Conservation (phyloP, 23 tunicate species). For the Trididemnum miniatum region DNA sequence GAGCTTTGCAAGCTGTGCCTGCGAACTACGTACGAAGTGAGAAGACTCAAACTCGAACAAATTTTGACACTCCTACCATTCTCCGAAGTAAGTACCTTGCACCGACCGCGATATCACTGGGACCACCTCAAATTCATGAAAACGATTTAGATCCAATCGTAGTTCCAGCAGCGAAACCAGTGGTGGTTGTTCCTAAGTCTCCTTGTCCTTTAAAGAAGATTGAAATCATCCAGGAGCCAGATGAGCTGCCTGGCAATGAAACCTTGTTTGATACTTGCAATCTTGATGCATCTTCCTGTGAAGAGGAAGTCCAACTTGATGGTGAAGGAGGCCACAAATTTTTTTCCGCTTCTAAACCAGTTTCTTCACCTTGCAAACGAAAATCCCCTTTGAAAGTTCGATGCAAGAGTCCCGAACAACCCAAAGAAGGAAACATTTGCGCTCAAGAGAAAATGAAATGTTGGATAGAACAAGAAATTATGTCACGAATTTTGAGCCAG, state of each 20-base stretch:
- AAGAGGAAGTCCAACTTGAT: neutral
- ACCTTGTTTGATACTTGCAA: neutral
- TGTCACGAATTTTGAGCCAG: conserved; percentile 71
- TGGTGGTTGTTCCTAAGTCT: conserved; percentile 17
- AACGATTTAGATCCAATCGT: conserved; percentile 47
- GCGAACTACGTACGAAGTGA: conserved; percentile 51
- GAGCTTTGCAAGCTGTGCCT: conserved; percentile 66
- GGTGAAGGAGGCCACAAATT: neutral
- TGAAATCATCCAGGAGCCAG: neutral
- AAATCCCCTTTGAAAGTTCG: neutral
- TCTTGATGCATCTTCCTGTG: neutral
- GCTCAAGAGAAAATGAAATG: conserved; percentile 26
- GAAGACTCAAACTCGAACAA: conserved; percentile 39
- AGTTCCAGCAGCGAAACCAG: conserved; percentile 27
- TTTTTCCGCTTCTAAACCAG: neutral
- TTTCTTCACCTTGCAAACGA: neutral
- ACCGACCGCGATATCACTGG: conserved; percentile 68
- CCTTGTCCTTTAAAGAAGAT: neutral
- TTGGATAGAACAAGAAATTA: conserved; percentile 87
- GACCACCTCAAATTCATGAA: conserved; percentile 69
- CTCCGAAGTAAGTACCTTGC: conserved; percentile 18
- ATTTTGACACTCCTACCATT: neutral
- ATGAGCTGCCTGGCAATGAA: conserved; percentile 2
- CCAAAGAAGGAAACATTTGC: neutral
- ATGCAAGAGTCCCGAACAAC: neutral